phyloP scores from a whole-genome alignment of 1,140 invertebrate genomes.

The Orius laevigatus region DNA sequence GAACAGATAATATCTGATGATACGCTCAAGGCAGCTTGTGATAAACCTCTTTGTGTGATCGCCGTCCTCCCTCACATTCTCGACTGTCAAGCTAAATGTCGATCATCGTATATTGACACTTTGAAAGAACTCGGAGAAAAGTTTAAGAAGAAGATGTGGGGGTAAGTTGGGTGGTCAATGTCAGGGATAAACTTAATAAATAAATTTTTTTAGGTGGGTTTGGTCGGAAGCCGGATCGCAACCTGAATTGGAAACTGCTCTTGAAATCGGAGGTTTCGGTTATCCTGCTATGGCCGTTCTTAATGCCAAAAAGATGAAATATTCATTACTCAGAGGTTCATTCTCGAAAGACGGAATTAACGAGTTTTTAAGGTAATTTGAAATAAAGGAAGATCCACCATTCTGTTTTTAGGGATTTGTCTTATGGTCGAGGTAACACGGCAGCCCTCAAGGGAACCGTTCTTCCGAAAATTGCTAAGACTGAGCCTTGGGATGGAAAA shows the following conservation, averaged over 20 bases:
- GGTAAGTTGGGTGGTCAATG: constrained; percentile 36
- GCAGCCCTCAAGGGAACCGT: constrained; percentile 71
- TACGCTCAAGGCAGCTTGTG: constrained; percentile 59
- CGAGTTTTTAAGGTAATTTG: constrained; percentile 64
- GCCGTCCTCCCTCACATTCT: constrained; percentile 91
- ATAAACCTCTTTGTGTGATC: constrained; percentile 82
- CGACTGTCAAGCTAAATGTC: constrained; percentile 89
- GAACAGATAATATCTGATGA: constrained; percentile 46
- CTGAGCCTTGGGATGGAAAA: constrained; percentile 90
- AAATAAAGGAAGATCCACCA: neutral
- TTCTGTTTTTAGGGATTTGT: constrained; percentile 54
- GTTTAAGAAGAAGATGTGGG: constrained; percentile 93
- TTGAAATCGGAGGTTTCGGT: constrained; percentile 87
- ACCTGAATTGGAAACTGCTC: constrained; percentile 60
- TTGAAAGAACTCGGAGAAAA: constrained; percentile 70
- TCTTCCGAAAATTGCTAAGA: constrained; percentile 57
- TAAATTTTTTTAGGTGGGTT: constrained; percentile 51
- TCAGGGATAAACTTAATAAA: neutral
- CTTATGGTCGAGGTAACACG: constrained; percentile 85
- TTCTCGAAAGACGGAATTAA: constrained; percentile 90
- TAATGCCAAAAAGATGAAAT: constrained; percentile 95
- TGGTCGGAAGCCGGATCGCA: constrained; percentile 88
- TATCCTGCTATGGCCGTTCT: constrained; percentile 91
- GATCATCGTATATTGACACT: constrained; percentile 72
- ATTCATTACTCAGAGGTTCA: constrained; percentile 79